phyloP scores from a whole-genome alignment of 2,888 invertebrate species.

The Aethes cnicana region DNA sequence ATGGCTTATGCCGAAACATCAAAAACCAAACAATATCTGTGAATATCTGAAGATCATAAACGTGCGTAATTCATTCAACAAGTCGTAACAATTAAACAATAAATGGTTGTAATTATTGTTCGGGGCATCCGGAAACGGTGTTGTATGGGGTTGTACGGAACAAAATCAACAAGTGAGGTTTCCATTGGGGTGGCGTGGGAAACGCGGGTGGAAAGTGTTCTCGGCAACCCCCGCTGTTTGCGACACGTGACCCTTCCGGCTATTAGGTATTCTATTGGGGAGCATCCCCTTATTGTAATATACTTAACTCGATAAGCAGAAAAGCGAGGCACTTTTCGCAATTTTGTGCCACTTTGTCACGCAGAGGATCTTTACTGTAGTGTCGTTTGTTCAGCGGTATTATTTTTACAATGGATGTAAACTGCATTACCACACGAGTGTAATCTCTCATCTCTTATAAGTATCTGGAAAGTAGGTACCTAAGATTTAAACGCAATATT shows the following conservation, averaged over 20 bases:
- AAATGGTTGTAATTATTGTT: constrained; percentile 40
- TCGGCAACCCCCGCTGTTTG: constrained; percentile 59
- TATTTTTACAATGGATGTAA: too few species aligned
- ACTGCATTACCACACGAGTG: too few species aligned
- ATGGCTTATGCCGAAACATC: too few species aligned
- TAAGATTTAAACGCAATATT: too few species aligned
- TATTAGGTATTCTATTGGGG: constrained; percentile 30
- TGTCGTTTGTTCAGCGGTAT: constrained; percentile 6
- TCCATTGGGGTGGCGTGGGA: constrained; percentile 75
- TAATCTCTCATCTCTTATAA: too few species aligned
- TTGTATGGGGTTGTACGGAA: constrained; percentile 60
- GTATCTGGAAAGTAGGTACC: too few species aligned
- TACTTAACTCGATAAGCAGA: constrained; percentile 19
- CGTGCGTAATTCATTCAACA: constrained; percentile 39
- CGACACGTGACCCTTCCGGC: constrained; percentile 72
- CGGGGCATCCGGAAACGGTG: constrained; percentile 61
- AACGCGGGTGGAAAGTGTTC: constrained; percentile 67
- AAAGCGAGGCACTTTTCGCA: constrained; percentile 4
- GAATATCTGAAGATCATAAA: constrained; percentile 13
- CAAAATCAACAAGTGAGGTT: constrained; percentile 75
- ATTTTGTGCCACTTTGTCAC: constrained; percentile 8
- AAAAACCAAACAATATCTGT: too few species aligned
- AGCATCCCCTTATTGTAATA: constrained; percentile 33
- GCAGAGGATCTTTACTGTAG: constrained; percentile 11
- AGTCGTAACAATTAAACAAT: constrained; percentile 46